Evolutionary conservation across 1,140 invertebrate species (phyloP).

Genomic region (Triops cancriformis): DNA sequence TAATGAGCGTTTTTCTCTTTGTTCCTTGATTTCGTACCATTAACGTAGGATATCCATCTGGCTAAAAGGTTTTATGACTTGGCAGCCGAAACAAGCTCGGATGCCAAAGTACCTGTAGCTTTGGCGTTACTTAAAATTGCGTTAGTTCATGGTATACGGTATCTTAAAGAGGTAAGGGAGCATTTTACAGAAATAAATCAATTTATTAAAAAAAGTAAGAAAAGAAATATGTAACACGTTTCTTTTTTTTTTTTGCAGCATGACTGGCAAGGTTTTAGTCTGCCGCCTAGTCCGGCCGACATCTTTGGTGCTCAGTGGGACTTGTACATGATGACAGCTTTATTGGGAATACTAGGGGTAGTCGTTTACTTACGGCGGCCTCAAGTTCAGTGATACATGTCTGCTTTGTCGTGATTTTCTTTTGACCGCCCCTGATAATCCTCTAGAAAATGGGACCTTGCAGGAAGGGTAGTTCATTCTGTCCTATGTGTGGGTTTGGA

Average conservation of each 20-base stretch:
- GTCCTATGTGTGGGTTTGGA: background rate
- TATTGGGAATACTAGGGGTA: conserved; percentile 70
- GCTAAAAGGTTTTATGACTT: conserved; percentile 91
- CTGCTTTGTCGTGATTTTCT: background rate
- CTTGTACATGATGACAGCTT: conserved; percentile 74
- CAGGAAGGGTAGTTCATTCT: background rate
- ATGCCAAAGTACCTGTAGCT: conserved; percentile 89
- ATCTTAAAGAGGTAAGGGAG: conserved; percentile 54
- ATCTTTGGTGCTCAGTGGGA: conserved; percentile 84
- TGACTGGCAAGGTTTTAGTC: conserved; percentile 45
- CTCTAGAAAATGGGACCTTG: background rate
- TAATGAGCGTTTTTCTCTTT: background rate
- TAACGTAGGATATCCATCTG: conserved; percentile 51
- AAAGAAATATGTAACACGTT: background rate
- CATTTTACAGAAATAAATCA: background rate
- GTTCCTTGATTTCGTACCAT: conserved; percentile 21
- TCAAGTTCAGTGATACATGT: conserved; percentile 36
- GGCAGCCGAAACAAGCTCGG: conserved; percentile 86
- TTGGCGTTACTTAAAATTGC: conserved; percentile 84
- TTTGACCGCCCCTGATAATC: background rate
- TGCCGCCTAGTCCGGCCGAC: conserved; percentile 55
- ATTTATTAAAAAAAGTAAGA: conserved; percentile 6
- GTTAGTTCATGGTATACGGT: conserved; percentile 62
- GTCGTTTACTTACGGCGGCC: conserved; percentile 68
- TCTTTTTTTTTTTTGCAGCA: conserved; percentile 47